Percentiles rank a stretch among this genome's conserved stretches.
phyloP scores from a whole-genome alignment of 2,113 vertebrate species.

The Microtus pennsylvanicus region DNA sequence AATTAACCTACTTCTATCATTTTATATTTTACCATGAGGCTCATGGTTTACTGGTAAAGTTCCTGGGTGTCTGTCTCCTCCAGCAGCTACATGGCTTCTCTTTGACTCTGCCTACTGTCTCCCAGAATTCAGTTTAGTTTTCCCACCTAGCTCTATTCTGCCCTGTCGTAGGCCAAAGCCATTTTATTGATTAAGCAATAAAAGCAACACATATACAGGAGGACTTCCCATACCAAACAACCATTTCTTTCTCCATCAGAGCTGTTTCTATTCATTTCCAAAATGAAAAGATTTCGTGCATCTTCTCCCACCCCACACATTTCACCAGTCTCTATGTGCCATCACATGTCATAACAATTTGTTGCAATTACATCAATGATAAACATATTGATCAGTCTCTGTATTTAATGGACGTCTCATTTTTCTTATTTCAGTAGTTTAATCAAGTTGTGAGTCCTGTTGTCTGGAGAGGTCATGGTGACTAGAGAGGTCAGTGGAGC shows the following conservation, averaged over 20 bases:
- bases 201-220: no score
- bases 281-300: slow-evolving; percentile 2
- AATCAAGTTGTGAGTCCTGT: neutral
- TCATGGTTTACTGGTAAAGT: no score
- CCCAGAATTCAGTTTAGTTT: no score
- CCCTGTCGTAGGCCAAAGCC: no score
- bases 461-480: neutral
- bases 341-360: neutral
- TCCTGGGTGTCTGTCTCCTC: no score
- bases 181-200: no score
- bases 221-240: neutral
- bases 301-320: neutral
- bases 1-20: no score
- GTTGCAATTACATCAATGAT: neutral
- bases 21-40: no score
- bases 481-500: neutral
- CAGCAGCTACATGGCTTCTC: no score
- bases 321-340: neutral
- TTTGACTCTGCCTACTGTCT: no score
- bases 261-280: neutral
- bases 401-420: neutral
- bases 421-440: neutral
- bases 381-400: neutral
- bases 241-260: neutral
- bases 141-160: no score